These are phyloP conservation scores for Pangasianodon hypophthalmus DNA, from an alignment of 2,113 vertebrate genomes.

Conservation along the genomic window DNA sequence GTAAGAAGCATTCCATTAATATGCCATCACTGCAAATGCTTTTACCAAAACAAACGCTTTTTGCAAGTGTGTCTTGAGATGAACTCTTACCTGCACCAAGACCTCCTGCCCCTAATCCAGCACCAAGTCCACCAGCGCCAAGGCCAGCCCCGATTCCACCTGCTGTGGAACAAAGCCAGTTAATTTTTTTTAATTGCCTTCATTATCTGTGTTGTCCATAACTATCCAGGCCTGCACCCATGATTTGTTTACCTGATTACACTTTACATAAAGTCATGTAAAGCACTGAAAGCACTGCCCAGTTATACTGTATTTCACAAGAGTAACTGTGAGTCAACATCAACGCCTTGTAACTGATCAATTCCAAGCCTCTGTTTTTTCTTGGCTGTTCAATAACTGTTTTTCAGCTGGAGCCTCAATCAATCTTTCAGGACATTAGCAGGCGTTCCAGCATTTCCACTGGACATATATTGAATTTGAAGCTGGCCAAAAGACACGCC, in stretches of 20 bases:
- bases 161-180: slow-evolving; percentile 19
- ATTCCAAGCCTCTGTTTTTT: background rate
- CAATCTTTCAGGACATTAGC: background rate
- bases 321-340: background rate
- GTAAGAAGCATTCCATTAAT: background rate
- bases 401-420: background rate
- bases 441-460: background rate
- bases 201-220: background rate
- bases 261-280: background rate
- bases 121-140: slow-evolving; percentile 40
- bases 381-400: background rate
- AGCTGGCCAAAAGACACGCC: background rate
- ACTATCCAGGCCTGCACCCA: background rate
- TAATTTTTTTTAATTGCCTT: background rate
- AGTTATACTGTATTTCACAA: background rate
- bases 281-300: background rate
- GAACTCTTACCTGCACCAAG: slow-evolving; percentile 43
- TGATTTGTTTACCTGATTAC: background rate
- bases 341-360: background rate
- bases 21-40: background rate
- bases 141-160: slow-evolving; percentile 60
- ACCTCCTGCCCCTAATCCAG: slow-evolving; percentile 48
- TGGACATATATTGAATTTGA: slow-evolving; percentile 7
- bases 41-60: background rate
- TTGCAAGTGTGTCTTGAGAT: background rate